Base-by-base conservation (phyloP, 2,888 invertebrate species). In the Cinara cedri region DNA sequence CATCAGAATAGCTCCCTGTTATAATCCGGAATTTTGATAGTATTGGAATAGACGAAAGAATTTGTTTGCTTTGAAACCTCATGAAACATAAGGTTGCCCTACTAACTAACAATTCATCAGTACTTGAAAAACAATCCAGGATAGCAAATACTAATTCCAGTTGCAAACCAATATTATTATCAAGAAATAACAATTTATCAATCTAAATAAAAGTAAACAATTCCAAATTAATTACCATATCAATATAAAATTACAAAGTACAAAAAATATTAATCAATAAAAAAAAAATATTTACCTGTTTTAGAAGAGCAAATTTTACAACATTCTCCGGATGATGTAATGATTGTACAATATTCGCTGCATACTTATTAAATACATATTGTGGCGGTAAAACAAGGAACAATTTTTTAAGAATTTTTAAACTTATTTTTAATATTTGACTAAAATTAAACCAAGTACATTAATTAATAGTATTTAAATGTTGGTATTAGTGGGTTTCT, bases 51-150 rank as follows among this genome's bases (percentile, higher is more conserved):
- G 70, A 70, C 4, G 78, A 78, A 60, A 78, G 78, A 24, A 42
- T 70, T 49, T 70, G 51, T 19, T 24, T 13, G n/a, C 78, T 14
- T 21, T 51, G 78, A 70, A 78, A 78, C 24, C 11, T 21, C 51
- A 70, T 70, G n/a, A 78, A 60, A 60, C 78, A 78, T 70, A 70
- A 70, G 13, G 70, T 70, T 34, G 78, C 78, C 70, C 51, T 70
- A n/a, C n/a, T n/a, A 51, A 70, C n/a, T 34, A 78, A 60, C 16
- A 60, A 21, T 16, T 60, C 51, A 34, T 78, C n/a, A 21, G 8
- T 34, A 13, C 51, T 78, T 60, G 66, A 51, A 42, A 78, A 42
- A 51, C 68, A 68, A 24, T 78, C 70, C 16, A 78, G 13, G n/a
- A 78, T 62, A 70, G 57, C 51, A 1, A 60, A 78, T n/a, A 51